Base-by-base conservation (phyloP, 2,113 vertebrate genomes). In the Catharus fuscescens region DNA sequence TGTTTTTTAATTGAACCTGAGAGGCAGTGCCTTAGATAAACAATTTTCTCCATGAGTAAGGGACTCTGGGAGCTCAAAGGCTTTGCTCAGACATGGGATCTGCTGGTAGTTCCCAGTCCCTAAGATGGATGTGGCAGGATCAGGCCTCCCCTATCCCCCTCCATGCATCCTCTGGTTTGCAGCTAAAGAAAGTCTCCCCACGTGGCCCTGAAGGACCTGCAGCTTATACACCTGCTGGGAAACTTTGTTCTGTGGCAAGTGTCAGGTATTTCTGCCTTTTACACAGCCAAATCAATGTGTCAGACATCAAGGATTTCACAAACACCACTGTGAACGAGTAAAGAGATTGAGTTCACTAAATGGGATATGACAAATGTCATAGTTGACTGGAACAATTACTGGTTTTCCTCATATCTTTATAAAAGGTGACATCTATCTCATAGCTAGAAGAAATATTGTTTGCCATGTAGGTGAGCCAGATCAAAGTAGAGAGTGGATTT, bases 261-360 rank as follows among this genome's bases (percentile, higher is more conserved):
- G 53, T 56, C 50, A 88, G 47, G 44, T 67, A 34, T 88, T 86
- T 88, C 67, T 83, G 80, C 88, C 84, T 93, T 92, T 93, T 74
- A 77, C 64, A 77, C 3, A 15, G 76, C 90, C 79, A 90, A 94
- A 88, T 95, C 95, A 86, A 78, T 70, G 85, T 86, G 71, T 78
- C 93, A 94, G 76, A 44, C 92, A 90, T 77, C 42, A 69, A 94
- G 81, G 67, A 45, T 67, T 80, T 88, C 79, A 90, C 82, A 94
- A 88, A 70, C 90, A 96, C 26, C 85, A 67, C 67, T 71, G 10
- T 59, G 76, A 96, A 83, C 56, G 2, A 44, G 64, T 14, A 50
- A 91, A 94, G 93, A 74, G 88, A 86, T 40, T 25, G 87, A 90
- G 74, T 86, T 93, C 92, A 93, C 85, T 94, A 90, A 95, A 82